phyloP scores from a whole-genome alignment of 2,888 invertebrate species.

The Agrochola macilenta region DNA sequence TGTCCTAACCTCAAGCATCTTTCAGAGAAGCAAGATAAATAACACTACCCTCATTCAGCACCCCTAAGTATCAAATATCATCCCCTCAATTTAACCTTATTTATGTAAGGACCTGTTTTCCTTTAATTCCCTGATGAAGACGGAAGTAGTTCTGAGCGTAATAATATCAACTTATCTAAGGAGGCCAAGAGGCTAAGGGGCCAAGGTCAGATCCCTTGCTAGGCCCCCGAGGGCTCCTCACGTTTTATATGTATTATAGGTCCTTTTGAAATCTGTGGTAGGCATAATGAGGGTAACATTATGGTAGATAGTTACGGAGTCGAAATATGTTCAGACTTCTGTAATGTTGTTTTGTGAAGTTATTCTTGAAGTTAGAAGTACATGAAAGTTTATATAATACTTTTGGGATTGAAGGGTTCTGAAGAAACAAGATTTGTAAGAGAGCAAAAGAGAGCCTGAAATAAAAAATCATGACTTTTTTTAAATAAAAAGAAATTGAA shows the following conservation, averaged over 20 bases:
- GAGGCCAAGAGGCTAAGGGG: slow-evolving; percentile 32
- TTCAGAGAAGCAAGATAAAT: slow-evolving; percentile 14
- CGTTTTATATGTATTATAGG: slow-evolving; percentile 41
- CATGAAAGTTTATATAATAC: slow-evolving; percentile 7
- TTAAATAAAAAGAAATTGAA: neutral
- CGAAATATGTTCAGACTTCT: slow-evolving; percentile 37
- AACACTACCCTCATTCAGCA: slow-evolving; percentile 20
- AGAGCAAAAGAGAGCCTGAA: neutral
- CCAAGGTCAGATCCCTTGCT: slow-evolving; percentile 33
- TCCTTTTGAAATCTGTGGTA: slow-evolving; percentile 51
- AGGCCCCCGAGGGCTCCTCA: slow-evolving; percentile 21
- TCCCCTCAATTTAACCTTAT: slow-evolving; percentile 48
- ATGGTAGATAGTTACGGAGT: slow-evolving; percentile 40
- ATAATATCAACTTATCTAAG: slow-evolving; percentile 52
- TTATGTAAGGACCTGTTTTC: slow-evolving; percentile 36
- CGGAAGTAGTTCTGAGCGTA: slow-evolving; percentile 21
- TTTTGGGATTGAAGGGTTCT: slow-evolving; percentile 10
- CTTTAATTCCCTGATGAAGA: slow-evolving; percentile 37
- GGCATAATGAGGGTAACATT: slow-evolving; percentile 48
- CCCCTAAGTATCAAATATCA: slow-evolving; percentile 23
- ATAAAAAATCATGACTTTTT: neutral
- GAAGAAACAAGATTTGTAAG: neutral
- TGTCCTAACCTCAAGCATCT: neutral
- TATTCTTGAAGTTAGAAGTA: neutral
- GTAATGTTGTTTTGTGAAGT: slow-evolving; percentile 27